Conservation (phyloP, 2,113 vertebrate genomes). For the Agapornis roseicollis region DNA sequence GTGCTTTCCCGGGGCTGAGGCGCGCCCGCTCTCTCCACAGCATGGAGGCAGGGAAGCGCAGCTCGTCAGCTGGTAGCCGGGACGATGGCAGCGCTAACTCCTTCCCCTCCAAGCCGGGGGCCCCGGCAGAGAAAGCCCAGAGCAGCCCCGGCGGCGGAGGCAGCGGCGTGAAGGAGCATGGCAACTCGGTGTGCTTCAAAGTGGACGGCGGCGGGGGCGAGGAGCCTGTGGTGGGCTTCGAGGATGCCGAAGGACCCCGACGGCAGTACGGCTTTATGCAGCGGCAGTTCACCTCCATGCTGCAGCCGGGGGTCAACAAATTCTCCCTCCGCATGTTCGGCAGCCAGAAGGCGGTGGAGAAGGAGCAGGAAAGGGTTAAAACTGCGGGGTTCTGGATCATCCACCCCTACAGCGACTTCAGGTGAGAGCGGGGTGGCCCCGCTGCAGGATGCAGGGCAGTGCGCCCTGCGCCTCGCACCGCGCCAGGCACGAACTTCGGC, state of each 20-base stretch:
- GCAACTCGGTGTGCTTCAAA: slow-evolving; percentile 93
- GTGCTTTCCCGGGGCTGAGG: slow-evolving; percentile 38
- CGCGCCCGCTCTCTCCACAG: not conserved
- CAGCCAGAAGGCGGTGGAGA: slow-evolving; percentile 98
- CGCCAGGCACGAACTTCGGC: not conserved
- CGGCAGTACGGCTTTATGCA: slow-evolving; percentile 93
- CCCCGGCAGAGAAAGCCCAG: slow-evolving; percentile 61
- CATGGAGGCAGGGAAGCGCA: slow-evolving; percentile 90
- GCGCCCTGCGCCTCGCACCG: not conserved
- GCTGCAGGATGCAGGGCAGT: not conserved
- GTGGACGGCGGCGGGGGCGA: slow-evolving; percentile 81
- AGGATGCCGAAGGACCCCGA: slow-evolving; percentile 84
- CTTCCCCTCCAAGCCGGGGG: slow-evolving; percentile 55
- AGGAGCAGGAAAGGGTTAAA: slow-evolving; percentile 97
- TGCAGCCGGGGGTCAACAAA: slow-evolving; percentile 99
- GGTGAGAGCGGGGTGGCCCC: slow-evolving; percentile 78
- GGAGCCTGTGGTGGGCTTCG: slow-evolving; percentile 85
- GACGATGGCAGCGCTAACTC: slow-evolving; percentile 78
- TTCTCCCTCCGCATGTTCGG: slow-evolving; percentile 98
- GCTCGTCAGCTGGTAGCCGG: slow-evolving; percentile 87
- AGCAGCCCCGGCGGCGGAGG: slow-evolving; percentile 67
- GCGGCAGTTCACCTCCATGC: slow-evolving; percentile 95
- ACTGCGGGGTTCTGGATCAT: slow-evolving; percentile 99
- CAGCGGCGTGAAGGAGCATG: slow-evolving; percentile 85
- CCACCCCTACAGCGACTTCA: slow-evolving; percentile 99